Conservation (phyloP, 2,888 invertebrate species). For the Acronicta leporina region DNA sequence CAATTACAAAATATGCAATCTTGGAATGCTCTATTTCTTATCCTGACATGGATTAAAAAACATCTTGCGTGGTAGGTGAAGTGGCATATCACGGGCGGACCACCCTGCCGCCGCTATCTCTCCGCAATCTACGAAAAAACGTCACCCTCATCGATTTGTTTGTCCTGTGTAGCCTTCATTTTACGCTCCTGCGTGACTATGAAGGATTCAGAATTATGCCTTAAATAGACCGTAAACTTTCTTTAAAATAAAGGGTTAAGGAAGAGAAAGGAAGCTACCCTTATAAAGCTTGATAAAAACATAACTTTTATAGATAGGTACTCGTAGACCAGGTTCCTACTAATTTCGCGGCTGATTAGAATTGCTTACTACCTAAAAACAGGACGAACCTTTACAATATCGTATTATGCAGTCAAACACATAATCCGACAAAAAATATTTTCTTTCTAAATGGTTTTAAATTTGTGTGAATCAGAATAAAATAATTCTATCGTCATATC, state of each 20-base stretch:
- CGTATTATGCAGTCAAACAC: neutral
- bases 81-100: conserved; percentile 68
- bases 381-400: neutral
- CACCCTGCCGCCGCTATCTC: conserved; percentile 79
- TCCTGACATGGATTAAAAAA: conserved; percentile 26
- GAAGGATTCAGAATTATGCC: conserved; percentile 54
- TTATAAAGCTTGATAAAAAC: neutral
- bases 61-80: conserved; percentile 45
- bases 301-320: neutral
- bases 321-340: no score
- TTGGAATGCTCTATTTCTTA: conserved; percentile 1
- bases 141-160: conserved; percentile 78
- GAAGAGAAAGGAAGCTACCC: conserved; percentile 12
- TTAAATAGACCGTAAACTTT: conserved; percentile 41
- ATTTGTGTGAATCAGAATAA: conserved; percentile 17
- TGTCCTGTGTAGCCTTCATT: conserved; percentile 84
- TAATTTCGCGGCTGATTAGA: no score
- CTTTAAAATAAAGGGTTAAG: conserved; percentile 36
- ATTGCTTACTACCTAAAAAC: neutral
- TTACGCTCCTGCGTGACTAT: conserved; percentile 72
- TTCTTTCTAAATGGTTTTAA: conserved; percentile 4
- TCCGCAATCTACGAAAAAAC: conserved; percentile 80
- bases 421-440: conserved; percentile 4
- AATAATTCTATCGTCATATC: conserved; percentile 41
- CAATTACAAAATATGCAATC: neutral